Evolutionary conservation across 2,797 vertebrate species (phyloP).

Genomic region (Pipistrellus nathusii): DNA sequence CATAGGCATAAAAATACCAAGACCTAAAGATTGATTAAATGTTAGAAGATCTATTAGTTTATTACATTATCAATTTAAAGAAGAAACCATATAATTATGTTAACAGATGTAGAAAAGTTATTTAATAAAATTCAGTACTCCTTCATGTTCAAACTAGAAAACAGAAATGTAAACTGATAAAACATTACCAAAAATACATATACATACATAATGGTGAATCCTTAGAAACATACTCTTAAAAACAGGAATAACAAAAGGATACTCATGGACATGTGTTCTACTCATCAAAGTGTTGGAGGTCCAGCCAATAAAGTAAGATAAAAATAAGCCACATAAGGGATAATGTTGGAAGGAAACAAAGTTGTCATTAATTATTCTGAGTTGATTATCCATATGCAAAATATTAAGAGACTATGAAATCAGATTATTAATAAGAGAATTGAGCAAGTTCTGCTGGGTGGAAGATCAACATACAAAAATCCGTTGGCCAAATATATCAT

Average conservation of each 20-base stretch:
- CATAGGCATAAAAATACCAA: slow-evolving; percentile 5
- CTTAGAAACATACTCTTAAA: neutral
- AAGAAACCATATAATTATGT: neutral
- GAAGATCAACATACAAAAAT: slow-evolving; percentile 38
- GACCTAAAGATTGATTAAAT: slow-evolving; percentile 20
- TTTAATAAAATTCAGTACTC: slow-evolving; percentile 20
- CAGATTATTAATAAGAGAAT: slow-evolving; percentile 28
- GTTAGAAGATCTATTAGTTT: neutral
- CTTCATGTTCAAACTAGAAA: slow-evolving; percentile 16
- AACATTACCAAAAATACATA: neutral
- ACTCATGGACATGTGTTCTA: neutral
- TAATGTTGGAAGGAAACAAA: neutral
- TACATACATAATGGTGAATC: neutral
- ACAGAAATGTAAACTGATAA: slow-evolving; percentile 27
- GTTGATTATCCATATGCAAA: neutral
- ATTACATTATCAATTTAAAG: neutral
- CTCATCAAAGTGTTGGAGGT: neutral
- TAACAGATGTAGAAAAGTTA: neutral
- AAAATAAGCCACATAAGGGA: neutral
- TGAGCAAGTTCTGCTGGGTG: neutral
- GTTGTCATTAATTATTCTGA: neutral
- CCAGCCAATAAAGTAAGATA: neutral
- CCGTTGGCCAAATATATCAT: neutral
- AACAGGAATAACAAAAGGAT: slow-evolving; percentile 18
- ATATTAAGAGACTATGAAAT: slow-evolving; percentile 24